Evolutionary conservation across 2,113 vertebrate genomes (phyloP).

Genomic region (Phodopus roborovskii): DNA sequence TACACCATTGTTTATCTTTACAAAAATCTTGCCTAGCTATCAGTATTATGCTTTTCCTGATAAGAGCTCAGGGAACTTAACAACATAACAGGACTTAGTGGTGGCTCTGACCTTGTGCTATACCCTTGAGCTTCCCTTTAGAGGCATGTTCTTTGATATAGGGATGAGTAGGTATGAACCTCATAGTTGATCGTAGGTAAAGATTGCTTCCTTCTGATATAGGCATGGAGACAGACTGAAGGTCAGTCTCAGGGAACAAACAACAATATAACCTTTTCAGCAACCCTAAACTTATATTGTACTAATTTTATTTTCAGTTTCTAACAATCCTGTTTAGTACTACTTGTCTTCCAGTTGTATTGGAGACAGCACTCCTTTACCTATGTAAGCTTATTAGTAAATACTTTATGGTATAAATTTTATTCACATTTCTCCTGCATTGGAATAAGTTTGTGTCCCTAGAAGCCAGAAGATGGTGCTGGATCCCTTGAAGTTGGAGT

Average conservation of each 20-base stretch:
- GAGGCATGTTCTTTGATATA: background rate
- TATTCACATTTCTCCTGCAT: background rate
- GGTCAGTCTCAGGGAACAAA: background rate
- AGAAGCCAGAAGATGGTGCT: background rate
- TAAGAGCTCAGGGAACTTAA: background rate
- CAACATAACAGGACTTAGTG: background rate
- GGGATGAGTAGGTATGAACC: background rate
- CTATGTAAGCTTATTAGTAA: background rate
- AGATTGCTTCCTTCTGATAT: background rate
- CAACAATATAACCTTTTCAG: background rate
- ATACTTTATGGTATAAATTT: background rate
- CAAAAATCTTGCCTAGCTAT: background rate
- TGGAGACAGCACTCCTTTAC: background rate
- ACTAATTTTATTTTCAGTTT: background rate
- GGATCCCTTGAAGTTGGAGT: background rate
- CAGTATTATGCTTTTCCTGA: background rate
- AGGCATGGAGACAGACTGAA: background rate
- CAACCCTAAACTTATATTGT: background rate
- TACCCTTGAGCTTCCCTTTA: background rate
- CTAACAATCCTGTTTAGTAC: background rate
- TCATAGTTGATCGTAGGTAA: background rate
- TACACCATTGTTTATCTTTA: background rate
- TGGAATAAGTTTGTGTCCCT: background rate
- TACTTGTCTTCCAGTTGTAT: background rate
- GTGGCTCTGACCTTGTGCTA: background rate